Conservation (phyloP, 1,140 invertebrate genomes). For the Heterodera carotae region DNA sequence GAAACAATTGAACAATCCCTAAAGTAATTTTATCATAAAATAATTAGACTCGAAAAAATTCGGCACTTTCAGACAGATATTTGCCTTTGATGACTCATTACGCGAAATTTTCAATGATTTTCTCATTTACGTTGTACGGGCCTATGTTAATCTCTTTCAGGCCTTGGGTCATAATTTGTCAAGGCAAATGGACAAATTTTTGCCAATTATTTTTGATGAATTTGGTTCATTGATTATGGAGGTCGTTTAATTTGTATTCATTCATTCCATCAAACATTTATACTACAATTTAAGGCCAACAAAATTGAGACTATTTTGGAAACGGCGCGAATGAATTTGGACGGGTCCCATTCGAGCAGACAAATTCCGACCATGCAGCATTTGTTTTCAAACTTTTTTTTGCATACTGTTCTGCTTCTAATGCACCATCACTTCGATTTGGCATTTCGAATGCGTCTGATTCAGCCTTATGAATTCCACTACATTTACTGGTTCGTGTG, state of each 20-base stretch:
- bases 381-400: conserved; percentile 34
- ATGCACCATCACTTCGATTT: conserved; percentile 42
- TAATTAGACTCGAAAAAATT: not conserved
- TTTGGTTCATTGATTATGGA: conserved; percentile 25
- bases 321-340: conserved; percentile 2
- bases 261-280: not conserved
- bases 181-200: conserved; percentile 40
- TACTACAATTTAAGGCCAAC: conserved; percentile 9
- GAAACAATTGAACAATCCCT: not conserved
- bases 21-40: not conserved
- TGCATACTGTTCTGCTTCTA: conserved; percentile 38
- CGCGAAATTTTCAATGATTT: conserved; percentile 21
- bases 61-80: not conserved
- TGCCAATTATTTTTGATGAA: conserved; percentile 39
- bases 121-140: conserved; percentile 14
- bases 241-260: conserved; percentile 19
- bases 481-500: conserved; percentile 45
- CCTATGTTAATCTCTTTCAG: conserved; percentile 34
- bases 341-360: not conserved
- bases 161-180: conserved; percentile 38
- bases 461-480: conserved; percentile 41
- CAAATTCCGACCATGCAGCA: conserved; percentile 14
- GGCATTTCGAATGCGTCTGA: conserved; percentile 40
- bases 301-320: conserved; percentile 6
- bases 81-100: conserved; percentile 1